Conservation (phyloP, 2,113 vertebrate genomes). For the Aegotheles bennettii region DNA sequence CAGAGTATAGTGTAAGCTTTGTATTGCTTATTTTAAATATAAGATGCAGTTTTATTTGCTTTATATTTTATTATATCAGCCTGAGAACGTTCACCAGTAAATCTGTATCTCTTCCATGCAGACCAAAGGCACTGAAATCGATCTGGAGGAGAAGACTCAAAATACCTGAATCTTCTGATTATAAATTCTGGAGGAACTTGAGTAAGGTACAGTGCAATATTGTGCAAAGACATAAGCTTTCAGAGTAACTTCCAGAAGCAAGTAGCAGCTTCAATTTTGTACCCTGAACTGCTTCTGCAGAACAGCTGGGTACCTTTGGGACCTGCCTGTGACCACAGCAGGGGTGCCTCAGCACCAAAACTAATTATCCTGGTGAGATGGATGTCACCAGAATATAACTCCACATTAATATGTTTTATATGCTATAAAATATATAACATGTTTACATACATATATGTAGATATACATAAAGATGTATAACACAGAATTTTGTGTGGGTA, state of each 20-base stretch:
- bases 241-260: not conserved
- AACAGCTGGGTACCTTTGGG: not conserved
- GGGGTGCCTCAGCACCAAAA: not conserved
- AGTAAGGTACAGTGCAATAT: not conserved
- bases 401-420: not conserved
- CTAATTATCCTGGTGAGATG: not conserved
- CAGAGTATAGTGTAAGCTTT: not conserved
- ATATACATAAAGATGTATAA: not conserved
- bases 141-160: not conserved
- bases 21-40: not conserved
- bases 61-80: not conserved
- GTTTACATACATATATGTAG: not conserved
- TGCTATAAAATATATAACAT: not conserved
- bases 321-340: accelerated
- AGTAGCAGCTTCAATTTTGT: not conserved
- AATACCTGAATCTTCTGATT: not conserved
- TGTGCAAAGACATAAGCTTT: not conserved
- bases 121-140: not conserved
- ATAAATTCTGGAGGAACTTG: not conserved
- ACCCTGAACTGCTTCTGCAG: not conserved
- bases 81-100: not conserved
- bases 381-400: not conserved
- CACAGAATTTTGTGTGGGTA: not conserved
- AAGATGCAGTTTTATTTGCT: not conserved
- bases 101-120: not conserved